A percentile compares a stretch with the other conserved stretches of the same genome.
Conservation (phyloP, 1,140 invertebrate species). For the Panagrolaimus sp. region DNA sequence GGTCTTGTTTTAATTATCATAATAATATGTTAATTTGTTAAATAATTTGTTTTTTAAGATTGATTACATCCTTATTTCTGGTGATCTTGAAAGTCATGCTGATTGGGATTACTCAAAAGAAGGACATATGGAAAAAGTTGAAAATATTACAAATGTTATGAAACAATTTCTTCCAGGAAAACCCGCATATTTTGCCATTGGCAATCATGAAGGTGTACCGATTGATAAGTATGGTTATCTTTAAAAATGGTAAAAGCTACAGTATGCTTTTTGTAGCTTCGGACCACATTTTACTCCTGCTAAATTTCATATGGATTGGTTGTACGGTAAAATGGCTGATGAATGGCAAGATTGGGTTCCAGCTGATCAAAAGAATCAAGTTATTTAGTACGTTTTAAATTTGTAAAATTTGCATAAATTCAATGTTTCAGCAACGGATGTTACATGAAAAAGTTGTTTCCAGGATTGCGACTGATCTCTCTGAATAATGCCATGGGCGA, state of each 20-base stretch:
- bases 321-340: conserved; percentile 46
- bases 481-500: conserved; percentile 62
- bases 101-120: conserved; percentile 41
- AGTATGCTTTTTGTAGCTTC: conserved; percentile 23
- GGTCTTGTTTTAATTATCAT: neutral
- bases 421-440: conserved; percentile 60
- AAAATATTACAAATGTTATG: conserved; percentile 36
- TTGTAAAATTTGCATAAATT: neutral
- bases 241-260: neutral
- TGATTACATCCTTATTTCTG: conserved; percentile 48
- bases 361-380: conserved; percentile 32
- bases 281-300: conserved; percentile 45
- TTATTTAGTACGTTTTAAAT: conserved; percentile 23
- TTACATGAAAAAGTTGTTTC: conserved; percentile 59
- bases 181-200: conserved; percentile 40
- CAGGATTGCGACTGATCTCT: conserved; percentile 62
- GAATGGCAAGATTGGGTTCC: conserved; percentile 44
- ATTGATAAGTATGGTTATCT: conserved; percentile 22
- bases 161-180: conserved; percentile 34
- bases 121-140: conserved; percentile 25
- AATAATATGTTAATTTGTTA: conserved; percentile 16
- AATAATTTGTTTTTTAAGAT: conserved; percentile 24
- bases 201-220: conserved; percentile 46
- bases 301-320: conserved; percentile 46
- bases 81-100: conserved; percentile 47